Evolutionary conservation across 1,140 invertebrate genomes (phyloP), one percentile per base, ranked within the genome.

Genomic region (Drosophila eugracilis): DNA sequence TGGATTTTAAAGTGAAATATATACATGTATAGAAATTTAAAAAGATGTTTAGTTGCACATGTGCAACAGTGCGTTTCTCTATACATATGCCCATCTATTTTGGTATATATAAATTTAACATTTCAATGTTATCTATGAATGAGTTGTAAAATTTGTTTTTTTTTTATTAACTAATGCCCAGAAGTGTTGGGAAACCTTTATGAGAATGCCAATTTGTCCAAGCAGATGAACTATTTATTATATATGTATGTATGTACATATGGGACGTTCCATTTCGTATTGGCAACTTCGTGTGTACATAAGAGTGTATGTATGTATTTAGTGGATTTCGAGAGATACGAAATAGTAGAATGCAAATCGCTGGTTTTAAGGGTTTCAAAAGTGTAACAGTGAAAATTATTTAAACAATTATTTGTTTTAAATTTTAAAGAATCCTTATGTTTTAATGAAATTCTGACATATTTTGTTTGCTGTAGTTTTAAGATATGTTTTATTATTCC

Each of bases 51-150:
- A 28, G 44, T 17, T 45, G 44, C 42, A 44, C 42, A 44, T 44
- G 42, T 44, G 42, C 24, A 28, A 45, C 44, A 45, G 44, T 45
- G 14, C 24, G 44, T 17, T 45, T 45, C 14, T 45, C 9, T 45
- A 45, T 15, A 45, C 42, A 45, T 45, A 45, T 45, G 24, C 44
- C n/a, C 24, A 28, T 45, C 22, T 45, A 45, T 45, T 45, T 45
- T 45, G n/a, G 44, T 45, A 28, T 28, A 45, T 28, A 14, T 28
- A 28, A 9, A 10, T 17, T 24, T 15, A 28, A 44, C 22, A 24
- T 44, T 44, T 24, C 42, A 44, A 44, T 44, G 42, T 44, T 44
- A 22, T 44, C 22, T n/a, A 14, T 24, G 12, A 44, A 44, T 26
- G n/a, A 26, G 21, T 26, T n/a, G 4, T 10, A 1, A 2, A 24